phyloP scores from a whole-genome alignment of 2,113 vertebrate genomes.

The Marmota flaviventris region DNA sequence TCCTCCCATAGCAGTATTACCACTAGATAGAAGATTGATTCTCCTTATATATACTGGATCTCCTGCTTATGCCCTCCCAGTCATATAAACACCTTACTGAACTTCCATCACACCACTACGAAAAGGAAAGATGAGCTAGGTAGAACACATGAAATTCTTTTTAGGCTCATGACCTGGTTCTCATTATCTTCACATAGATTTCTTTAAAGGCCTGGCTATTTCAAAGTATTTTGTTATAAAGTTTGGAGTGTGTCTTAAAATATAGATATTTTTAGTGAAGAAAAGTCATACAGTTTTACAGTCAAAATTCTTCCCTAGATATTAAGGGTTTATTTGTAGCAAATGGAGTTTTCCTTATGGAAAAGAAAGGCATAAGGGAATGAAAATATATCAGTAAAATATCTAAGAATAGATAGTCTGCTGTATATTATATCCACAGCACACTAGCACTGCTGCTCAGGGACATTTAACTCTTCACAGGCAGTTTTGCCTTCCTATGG shows the following conservation, averaged over 20 bases:
- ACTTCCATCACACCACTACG: neutral
- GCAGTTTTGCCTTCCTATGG: neutral
- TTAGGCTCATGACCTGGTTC: neutral
- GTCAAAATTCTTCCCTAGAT: constrained; percentile 42
- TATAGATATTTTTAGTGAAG: constrained; percentile 68
- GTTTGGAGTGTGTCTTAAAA: constrained; percentile 61
- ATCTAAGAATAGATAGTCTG: neutral
- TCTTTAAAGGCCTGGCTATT: constrained; percentile 1
- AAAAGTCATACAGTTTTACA: constrained; percentile 55
- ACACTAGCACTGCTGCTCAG: neutral
- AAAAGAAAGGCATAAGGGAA: neutral
- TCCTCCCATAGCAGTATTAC: neutral
- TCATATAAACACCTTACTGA: neutral
- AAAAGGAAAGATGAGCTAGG: neutral
- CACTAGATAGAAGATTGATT: neutral
- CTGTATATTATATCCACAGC: constrained; percentile 1
- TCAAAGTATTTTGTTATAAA: constrained; percentile 41
- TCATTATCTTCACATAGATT: constrained; percentile 29
- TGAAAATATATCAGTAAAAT: neutral
- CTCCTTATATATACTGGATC: neutral
- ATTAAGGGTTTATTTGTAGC: constrained; percentile 37
- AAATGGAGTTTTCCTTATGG: neutral
- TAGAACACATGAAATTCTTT: neutral
- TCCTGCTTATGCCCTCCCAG: neutral
- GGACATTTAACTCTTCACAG: neutral